Percentiles rank a stretch among this genome's conserved stretches.
Conservation (phyloP, 2,888 invertebrate genomes). For the Nephrotoma appendiculata region DNA sequence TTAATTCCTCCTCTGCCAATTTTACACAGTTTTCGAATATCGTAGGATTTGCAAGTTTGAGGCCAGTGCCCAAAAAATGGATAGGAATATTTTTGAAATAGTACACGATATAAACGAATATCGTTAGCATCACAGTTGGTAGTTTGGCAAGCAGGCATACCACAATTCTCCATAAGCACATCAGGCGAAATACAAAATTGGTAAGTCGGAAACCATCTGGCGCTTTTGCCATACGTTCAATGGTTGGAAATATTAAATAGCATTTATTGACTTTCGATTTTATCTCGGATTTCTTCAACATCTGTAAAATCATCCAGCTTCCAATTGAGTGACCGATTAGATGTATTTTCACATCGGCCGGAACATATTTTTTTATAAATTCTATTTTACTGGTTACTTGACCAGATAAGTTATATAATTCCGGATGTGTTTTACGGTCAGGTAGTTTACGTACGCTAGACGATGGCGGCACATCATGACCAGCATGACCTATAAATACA, state of each 20-base stretch:
- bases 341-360: constrained; percentile 56
- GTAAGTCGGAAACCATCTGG: constrained; percentile 59
- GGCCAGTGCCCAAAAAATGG: constrained; percentile 35
- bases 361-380: constrained; percentile 60
- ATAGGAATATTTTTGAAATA: constrained; percentile 36
- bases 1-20: constrained; percentile 69
- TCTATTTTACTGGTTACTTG: constrained; percentile 64
- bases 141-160: constrained; percentile 37
- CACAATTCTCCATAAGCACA: constrained; percentile 33
- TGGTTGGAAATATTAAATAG: constrained; percentile 72
- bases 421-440: constrained; percentile 36
- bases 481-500: constrained; percentile 43
- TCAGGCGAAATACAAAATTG: constrained; percentile 40
- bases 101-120: constrained; percentile 42
- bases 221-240: constrained; percentile 66
- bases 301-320: constrained; percentile 62
- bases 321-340: constrained; percentile 88
- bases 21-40: constrained; percentile 49
- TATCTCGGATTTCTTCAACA: constrained; percentile 45
- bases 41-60: constrained; percentile 42
- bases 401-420: constrained; percentile 57
- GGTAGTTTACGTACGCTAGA: constrained; percentile 36
- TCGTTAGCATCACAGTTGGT: constrained; percentile 37
- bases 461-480: constrained; percentile 57
- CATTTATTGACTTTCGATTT: constrained; percentile 41